Evolutionary conservation across 2,888 invertebrate genomes (phyloP).

Genomic region (Druceiella hillmani): DNA sequence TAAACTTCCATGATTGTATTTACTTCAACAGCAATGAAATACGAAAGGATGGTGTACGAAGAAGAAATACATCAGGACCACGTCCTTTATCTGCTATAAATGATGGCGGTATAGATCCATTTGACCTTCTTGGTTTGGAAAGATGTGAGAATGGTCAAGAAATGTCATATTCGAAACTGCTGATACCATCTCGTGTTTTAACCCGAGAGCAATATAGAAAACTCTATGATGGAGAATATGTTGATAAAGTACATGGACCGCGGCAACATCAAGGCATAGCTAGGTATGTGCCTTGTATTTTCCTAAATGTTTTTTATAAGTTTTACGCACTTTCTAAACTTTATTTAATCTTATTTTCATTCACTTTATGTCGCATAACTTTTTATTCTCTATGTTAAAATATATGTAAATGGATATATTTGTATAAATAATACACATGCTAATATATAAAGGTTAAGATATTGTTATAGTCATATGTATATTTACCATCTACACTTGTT

Average conservation of each 20-base stretch:
- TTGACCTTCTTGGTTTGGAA: conserved; percentile 79
- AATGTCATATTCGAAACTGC: conserved; percentile 80
- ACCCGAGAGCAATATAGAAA: conserved; percentile 44
- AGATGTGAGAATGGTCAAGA: conserved; percentile 83
- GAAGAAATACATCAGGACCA: conserved; percentile 76
- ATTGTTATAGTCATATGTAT: no score
- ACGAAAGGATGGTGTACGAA: conserved; percentile 66
- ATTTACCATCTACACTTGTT: no score
- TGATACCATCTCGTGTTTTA: conserved; percentile 64
- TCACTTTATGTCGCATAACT: no score
- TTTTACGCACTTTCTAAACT: conserved; percentile 5
- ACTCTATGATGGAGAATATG: conserved; percentile 45
- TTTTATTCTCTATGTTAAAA: no score
- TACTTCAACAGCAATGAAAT: conserved; percentile 46
- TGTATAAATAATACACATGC: no score
- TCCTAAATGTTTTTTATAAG: no score
- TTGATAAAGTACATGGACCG: conserved; percentile 38
- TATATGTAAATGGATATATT: no score
- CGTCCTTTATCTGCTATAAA: conserved; percentile 78
- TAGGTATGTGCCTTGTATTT: conserved; percentile 48
- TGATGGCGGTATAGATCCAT: conserved; percentile 77
- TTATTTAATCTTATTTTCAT: conserved; percentile 4
- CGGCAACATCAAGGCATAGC: conserved; percentile 53
- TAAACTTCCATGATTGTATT: conserved; percentile 15
- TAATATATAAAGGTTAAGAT: no score